These are phyloP conservation scores for Trachops cirrhosus DNA, from an alignment of 2,797 vertebrate genomes.

Conservation along the genomic window DNA sequence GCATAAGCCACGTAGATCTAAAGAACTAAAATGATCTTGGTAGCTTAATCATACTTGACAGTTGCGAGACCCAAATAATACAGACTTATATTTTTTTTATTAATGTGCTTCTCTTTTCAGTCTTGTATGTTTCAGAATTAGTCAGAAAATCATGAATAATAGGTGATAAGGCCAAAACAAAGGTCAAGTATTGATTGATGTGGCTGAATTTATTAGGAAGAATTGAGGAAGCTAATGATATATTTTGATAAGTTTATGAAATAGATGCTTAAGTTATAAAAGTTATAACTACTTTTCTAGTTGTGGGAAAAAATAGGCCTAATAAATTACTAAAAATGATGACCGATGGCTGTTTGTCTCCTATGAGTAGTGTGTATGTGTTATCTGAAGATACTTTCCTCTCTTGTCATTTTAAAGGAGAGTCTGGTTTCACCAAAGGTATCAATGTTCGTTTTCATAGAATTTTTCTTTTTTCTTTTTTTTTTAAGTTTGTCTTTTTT, in stretches of 20 bases:
- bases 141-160: not conserved
- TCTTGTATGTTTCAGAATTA: not conserved
- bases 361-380: not conserved
- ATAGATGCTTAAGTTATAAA: not conserved
- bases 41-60: not conserved
- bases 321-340: not conserved
- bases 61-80: not conserved
- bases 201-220: not conserved
- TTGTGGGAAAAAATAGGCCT: not conserved
- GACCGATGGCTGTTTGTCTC: not conserved
- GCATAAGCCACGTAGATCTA: not conserved
- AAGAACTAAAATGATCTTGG: not conserved
- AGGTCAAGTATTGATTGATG: not conserved
- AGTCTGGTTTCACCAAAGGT: not conserved
- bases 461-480: not conserved
- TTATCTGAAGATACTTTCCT: not conserved
- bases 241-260: not conserved
- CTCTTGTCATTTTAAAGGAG: fast-evolving
- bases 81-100: not conserved
- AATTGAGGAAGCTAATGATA: not conserved
- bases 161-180: not conserved
- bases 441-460: not conserved
- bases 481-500: not conserved
- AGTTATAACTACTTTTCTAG: not conserved
- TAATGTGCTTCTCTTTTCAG: not conserved